A percentile compares a stretch with the other conserved stretches of the same genome.
These are phyloP conservation scores for Mobula birostris DNA, from an alignment of 2,113 vertebrate species.

Conservation along the genomic window DNA sequence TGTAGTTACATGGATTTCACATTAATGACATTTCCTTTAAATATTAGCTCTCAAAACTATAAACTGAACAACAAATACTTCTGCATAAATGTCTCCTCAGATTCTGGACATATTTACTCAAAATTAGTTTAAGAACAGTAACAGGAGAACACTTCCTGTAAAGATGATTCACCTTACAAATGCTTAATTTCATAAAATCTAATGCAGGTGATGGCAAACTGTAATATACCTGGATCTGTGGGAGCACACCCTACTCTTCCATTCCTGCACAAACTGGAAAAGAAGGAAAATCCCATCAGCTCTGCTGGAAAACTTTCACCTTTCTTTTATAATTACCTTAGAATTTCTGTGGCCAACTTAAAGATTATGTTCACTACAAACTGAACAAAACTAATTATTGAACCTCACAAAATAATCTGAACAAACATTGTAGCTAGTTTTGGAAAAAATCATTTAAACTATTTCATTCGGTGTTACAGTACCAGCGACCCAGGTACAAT, in stretches of 20 bases:
- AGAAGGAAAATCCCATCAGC: conserved; percentile 35
- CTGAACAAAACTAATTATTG: background rate
- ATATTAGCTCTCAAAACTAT: too few species aligned
- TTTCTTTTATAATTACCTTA: background rate
- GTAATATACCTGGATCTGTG: conserved; percentile 56
- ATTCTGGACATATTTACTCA: background rate
- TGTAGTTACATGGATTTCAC: background rate
- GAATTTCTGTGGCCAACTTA: background rate
- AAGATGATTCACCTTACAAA: background rate
- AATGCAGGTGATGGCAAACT: background rate
- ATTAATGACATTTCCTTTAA: background rate
- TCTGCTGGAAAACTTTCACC: background rate
- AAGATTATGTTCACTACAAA: background rate
- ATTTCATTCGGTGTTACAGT: background rate
- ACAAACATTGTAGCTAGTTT: background rate
- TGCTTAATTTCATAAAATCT: background rate
- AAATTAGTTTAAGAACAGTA: background rate
- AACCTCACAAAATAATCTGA: background rate
- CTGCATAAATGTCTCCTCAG: background rate
- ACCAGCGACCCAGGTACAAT: too few species aligned
- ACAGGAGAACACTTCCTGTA: background rate
- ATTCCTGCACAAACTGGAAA: conserved; percentile 58
- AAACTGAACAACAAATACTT: background rate
- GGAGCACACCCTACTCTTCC: conserved; percentile 61
- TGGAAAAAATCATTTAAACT: background rate